phyloP scores from a whole-genome alignment of 2,113 vertebrate genomes.

The Aspiorhynchus laticeps region DNA sequence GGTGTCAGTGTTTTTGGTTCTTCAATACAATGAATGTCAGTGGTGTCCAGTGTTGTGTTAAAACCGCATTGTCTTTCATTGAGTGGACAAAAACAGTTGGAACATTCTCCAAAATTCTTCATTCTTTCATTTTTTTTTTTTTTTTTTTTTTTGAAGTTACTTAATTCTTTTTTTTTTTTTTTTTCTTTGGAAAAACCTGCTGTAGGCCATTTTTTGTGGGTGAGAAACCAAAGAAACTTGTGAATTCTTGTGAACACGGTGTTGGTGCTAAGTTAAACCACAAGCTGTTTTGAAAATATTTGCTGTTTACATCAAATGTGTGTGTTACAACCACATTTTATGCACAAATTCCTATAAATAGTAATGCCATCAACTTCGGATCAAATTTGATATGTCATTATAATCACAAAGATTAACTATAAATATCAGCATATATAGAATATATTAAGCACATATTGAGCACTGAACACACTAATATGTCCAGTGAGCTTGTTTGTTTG shows the following conservation, averaged over 20 bases:
- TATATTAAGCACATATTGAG: neutral
- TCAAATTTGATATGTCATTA: neutral
- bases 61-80: neutral
- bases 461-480: neutral
- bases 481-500: neutral
- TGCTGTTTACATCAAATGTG: neutral
- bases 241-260: neutral
- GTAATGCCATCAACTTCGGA: neutral
- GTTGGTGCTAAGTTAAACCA: neutral
- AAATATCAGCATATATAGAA: neutral
- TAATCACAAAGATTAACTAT: neutral
- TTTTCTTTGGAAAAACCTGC: neutral
- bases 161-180: neutral
- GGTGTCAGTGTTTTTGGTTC: neutral
- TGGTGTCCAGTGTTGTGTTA: neutral
- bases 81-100: neutral
- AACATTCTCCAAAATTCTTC: neutral
- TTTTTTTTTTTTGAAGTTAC: neutral
- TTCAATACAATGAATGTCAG: neutral
- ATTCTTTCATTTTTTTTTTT: neutral
- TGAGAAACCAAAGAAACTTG: neutral
- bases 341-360: neutral
- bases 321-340: neutral
- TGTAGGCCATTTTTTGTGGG: neutral
- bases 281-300: neutral